A percentile compares a stretch with the other conserved stretches of the same genome.
phyloP scores from a whole-genome alignment of 1,140 invertebrate genomes.

The Panagrolaimus sp. region DNA sequence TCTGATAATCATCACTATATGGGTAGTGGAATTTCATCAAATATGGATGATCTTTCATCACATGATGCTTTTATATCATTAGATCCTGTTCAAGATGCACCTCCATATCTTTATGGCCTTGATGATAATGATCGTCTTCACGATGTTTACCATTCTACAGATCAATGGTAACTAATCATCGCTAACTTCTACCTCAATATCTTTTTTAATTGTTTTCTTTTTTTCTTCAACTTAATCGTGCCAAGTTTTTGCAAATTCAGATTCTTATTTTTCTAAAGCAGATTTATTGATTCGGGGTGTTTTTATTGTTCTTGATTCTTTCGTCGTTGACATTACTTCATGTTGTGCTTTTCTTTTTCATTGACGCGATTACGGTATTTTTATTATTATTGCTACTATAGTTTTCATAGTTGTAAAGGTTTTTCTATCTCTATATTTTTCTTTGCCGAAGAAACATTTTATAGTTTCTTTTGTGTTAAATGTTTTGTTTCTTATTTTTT shows the following conservation, averaged over 20 bases:
- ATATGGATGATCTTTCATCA: slow-evolving; percentile 7
- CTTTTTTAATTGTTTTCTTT: not conserved
- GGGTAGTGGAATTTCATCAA: not conserved
- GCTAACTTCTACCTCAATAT: not conserved
- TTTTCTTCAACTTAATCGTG: not conserved
- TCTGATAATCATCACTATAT: slow-evolving; percentile 16
- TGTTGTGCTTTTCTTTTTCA: not conserved
- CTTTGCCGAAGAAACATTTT: not conserved
- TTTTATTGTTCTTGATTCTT: not conserved
- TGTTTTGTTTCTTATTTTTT: too few species aligned
- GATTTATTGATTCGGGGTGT: not conserved
- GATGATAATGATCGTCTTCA: slow-evolving; percentile 16
- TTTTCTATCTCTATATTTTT: not conserved
- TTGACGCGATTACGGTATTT: not conserved
- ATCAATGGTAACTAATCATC: not conserved
- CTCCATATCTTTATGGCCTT: slow-evolving; percentile 24
- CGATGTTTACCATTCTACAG: slow-evolving; percentile 19
- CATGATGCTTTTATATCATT: slow-evolving; percentile 22
- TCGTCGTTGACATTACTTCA: not conserved
- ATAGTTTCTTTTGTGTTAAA: too few species aligned
- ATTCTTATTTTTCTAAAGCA: not conserved
- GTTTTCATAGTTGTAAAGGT: not conserved
- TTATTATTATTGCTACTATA: not conserved
- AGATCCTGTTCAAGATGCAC: slow-evolving; percentile 22
- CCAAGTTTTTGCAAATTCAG: not conserved